These are phyloP conservation scores for Colletes collaris DNA, from an alignment of 2,888 invertebrate species.

Conservation along the genomic window DNA sequence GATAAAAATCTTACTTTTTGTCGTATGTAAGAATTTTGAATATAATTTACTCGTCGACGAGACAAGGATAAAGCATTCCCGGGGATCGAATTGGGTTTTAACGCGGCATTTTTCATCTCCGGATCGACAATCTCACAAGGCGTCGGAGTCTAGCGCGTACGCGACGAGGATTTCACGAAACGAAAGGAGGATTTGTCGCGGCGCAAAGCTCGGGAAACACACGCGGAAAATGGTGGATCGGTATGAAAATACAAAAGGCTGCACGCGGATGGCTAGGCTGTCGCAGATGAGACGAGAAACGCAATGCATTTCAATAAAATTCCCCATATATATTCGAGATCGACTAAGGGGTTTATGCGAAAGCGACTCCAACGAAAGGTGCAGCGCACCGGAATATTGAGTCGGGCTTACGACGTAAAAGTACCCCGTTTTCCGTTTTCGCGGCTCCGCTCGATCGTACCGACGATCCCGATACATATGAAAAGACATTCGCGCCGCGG, in stretches of 20 bases:
- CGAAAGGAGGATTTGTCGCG: slow-evolving; percentile 32
- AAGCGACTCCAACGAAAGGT: slow-evolving; percentile 55
- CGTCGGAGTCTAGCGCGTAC: slow-evolving; percentile 10
- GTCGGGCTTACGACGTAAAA: slow-evolving; percentile 52
- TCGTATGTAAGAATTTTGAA: no score
- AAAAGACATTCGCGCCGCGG: slow-evolving; percentile 46
- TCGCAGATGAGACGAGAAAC: slow-evolving; percentile 49
- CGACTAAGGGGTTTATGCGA: slow-evolving; percentile 60
- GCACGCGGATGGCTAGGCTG: background rate
- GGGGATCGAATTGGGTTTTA: no score
- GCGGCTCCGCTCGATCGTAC: slow-evolving; percentile 12
- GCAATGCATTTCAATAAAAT: slow-evolving; percentile 66
- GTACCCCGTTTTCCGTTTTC: slow-evolving; percentile 53
- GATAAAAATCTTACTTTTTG: no score
- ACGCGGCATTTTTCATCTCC: background rate
- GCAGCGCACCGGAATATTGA: slow-evolving; percentile 56
- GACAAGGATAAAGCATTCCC: no score
- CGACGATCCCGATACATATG: slow-evolving; percentile 38
- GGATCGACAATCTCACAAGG: slow-evolving; percentile 4
- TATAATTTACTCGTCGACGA: no score
- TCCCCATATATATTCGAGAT: slow-evolving; percentile 56
- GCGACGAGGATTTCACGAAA: slow-evolving; percentile 37
- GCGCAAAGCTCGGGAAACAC: background rate
- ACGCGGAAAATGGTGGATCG: background rate
- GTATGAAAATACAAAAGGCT: slow-evolving; percentile 31